Evolutionary conservation across 2,797 vertebrate genomes (phyloP).

Genomic region (Poeciliopsis gracilis): DNA sequence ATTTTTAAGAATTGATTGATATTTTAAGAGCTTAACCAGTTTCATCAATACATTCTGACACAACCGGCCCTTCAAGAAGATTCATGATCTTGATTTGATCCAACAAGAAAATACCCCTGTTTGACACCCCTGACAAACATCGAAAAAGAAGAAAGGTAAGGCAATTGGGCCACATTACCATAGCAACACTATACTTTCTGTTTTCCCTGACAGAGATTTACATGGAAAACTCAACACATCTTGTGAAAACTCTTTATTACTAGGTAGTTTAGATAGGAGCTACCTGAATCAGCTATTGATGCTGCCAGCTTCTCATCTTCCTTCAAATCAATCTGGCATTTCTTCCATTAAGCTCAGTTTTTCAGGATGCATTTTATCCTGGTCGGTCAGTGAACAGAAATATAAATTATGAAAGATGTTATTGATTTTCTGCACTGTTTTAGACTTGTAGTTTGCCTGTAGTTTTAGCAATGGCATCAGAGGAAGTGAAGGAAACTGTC

Average conservation of each 20-base stretch:
- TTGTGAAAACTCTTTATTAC: not conserved
- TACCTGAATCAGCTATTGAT: too few species aligned
- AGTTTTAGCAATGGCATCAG: not conserved
- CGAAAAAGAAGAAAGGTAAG: not conserved
- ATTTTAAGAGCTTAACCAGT: too few species aligned
- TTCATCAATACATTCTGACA: too few species aligned
- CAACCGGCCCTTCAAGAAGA: too few species aligned
- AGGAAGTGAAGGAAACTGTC: not conserved
- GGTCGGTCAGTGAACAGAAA: not conserved
- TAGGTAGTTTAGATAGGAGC: not conserved
- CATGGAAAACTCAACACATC: not conserved
- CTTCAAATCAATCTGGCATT: too few species aligned
- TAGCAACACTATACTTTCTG: not conserved
- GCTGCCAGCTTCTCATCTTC: too few species aligned
- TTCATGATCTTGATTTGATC: too few species aligned
- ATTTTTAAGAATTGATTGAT: too few species aligned
- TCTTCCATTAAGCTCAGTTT: too few species aligned
- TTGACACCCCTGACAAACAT: not conserved
- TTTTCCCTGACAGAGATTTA: not conserved
- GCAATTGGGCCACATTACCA: too few species aligned
- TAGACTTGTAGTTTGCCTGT: not conserved
- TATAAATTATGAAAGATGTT: not conserved
- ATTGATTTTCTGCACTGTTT: not conserved
- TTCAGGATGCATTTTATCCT: not conserved
- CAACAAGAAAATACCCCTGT: too few species aligned